A percentile compares a stretch with the other conserved stretches of the same genome.
Evolutionary conservation across 1,140 invertebrate species (phyloP).

Genomic region (Drosophila triauraria): DNA sequence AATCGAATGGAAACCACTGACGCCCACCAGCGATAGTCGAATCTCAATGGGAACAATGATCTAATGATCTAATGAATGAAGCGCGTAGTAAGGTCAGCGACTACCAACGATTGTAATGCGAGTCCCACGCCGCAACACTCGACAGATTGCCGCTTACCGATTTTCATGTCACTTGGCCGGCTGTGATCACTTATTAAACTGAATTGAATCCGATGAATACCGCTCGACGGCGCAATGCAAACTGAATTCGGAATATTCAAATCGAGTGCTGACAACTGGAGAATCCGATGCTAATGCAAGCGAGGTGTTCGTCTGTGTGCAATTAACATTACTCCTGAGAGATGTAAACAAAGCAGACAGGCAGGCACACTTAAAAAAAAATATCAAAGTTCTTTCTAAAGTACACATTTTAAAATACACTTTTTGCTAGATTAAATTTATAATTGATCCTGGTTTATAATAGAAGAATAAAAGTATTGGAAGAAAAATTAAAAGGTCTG

Average conservation of each 20-base stretch:
- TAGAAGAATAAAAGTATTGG: too few species aligned
- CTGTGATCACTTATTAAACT: constrained; percentile 20
- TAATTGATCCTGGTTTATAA: too few species aligned
- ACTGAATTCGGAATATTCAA: constrained; percentile 77
- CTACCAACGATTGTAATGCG: constrained; percentile 45
- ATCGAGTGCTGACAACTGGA: constrained; percentile 57
- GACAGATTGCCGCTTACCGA: constrained; percentile 64
- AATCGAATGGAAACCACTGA: constrained; percentile 44
- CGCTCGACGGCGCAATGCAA: constrained; percentile 57
- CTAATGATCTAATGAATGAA: constrained; percentile 78
- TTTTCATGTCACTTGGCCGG: constrained; percentile 55
- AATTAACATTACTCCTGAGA: constrained; percentile 49
- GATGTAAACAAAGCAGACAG: constrained; percentile 22
- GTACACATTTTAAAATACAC: neutral
- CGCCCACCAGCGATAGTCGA: constrained; percentile 56
- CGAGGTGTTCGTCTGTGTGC: constrained; percentile 32
- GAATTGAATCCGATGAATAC: constrained; percentile 38
- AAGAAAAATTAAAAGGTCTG: too few species aligned
- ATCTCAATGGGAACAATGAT: constrained; percentile 66
- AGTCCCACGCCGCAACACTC: constrained; percentile 11
- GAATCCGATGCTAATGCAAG: constrained; percentile 61
- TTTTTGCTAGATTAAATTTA: neutral
- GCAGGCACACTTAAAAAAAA: constrained; percentile 8
- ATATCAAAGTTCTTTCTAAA: neutral
- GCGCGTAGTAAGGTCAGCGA: constrained; percentile 61